A percentile compares a stretch with the other conserved stretches of the same genome.
Conservation (phyloP, 2,113 vertebrate species). For the Myrmophylax atrothorax region DNA sequence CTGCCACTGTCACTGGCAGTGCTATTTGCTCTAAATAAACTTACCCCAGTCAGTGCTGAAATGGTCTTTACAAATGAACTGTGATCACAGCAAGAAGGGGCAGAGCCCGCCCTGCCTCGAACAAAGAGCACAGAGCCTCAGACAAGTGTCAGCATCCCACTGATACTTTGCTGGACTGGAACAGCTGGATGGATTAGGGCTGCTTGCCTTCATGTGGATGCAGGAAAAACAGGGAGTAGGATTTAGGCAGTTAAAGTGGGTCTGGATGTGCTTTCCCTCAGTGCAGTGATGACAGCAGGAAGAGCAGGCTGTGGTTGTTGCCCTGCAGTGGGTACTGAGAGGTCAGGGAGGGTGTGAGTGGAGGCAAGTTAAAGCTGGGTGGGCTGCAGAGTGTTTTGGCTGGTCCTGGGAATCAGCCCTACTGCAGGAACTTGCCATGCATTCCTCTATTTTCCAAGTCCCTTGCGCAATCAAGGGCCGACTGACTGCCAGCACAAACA, state of each 20-base stretch:
- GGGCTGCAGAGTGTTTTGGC: neutral
- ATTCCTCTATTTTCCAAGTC: neutral
- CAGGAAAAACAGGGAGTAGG: neutral
- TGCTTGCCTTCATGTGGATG: neutral
- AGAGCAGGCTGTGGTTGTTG: neutral
- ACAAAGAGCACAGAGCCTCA: neutral
- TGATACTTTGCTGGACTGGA: neutral
- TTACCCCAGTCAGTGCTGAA: neutral
- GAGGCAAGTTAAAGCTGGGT: neutral
- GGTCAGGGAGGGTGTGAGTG: neutral
- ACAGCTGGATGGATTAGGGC: neutral
- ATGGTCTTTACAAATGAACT: neutral
- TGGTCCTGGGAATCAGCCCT: neutral
- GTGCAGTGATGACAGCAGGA: neutral
- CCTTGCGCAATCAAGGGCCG: neutral
- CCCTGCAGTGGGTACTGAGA: neutral
- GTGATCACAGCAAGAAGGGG: neutral
- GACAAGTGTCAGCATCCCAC: neutral
- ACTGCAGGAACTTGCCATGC: neutral
- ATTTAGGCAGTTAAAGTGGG: neutral
- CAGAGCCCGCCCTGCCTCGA: neutral
- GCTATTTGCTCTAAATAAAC: neutral
- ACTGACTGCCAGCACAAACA: conserved; percentile 26
- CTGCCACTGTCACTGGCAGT: neutral
- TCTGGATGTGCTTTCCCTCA: neutral